phyloP scores from a whole-genome alignment of 92 coral and sea anemone species.

The Epizoanthus ramosus region DNA sequence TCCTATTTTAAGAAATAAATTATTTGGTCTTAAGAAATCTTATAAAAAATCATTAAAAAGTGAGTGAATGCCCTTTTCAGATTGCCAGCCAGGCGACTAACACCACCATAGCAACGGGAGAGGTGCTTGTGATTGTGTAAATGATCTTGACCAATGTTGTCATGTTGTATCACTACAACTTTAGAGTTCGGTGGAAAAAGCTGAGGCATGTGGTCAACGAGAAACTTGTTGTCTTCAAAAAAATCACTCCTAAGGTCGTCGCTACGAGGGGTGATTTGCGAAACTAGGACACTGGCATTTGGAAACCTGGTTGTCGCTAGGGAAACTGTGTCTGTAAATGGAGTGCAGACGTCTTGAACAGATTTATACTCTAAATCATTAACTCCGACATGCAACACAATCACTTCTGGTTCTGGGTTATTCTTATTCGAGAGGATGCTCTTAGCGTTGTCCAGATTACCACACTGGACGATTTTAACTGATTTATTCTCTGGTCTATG shows the following conservation, averaged over 20 bases:
- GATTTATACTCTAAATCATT: not conserved
- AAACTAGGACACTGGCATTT: not conserved
- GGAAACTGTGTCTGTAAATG: not conserved
- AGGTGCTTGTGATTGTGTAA: not conserved
- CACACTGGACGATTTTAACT: not conserved
- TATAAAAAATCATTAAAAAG: too few species aligned
- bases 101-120: not conserved
- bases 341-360: not conserved
- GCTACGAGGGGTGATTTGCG: not conserved
- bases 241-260: not conserved
- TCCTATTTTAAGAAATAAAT: too few species aligned
- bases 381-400: not conserved
- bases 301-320: not conserved
- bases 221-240: not conserved
- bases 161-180: not conserved
- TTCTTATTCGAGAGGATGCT: not conserved
- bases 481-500: not conserved
- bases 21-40: too few species aligned
- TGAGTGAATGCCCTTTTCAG: not conserved
- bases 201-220: not conserved
- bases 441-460: not conserved
- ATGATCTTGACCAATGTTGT: not conserved
- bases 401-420: not conserved
- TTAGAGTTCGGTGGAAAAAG: not conserved
- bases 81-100: not conserved